phyloP scores from a whole-genome alignment of 2,113 vertebrate genomes.

The Motacilla alba region DNA sequence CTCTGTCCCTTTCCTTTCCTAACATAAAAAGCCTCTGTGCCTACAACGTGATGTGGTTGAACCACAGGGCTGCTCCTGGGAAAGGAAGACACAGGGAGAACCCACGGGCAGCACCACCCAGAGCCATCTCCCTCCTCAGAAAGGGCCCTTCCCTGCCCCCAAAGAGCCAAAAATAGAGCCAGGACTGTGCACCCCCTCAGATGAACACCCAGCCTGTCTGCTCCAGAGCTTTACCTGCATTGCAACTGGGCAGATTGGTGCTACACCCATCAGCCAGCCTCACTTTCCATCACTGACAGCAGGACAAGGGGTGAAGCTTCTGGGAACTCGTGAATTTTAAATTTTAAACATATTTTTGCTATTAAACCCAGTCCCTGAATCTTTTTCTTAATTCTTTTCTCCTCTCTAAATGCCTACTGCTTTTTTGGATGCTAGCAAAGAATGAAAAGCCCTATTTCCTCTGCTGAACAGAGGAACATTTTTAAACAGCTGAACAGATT shows the following conservation, averaged over 20 bases:
- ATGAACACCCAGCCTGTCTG: neutral
- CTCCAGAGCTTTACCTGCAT: fast-evolving
- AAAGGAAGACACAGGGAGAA: fast-evolving
- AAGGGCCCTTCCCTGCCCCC: neutral
- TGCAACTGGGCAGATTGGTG: fast-evolving
- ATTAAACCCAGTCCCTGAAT: neutral
- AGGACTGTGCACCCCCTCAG: fast-evolving
- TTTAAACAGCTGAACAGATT: neutral
- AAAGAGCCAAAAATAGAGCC: neutral
- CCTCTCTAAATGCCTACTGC: neutral
- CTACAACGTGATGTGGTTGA: neutral
- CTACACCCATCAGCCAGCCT: neutral
- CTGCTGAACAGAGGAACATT: neutral
- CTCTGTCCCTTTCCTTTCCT: neutral
- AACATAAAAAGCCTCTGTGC: slow-evolving; percentile 27
- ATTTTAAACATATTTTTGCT: neutral
- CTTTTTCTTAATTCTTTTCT: neutral
- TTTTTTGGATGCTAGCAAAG: neutral
- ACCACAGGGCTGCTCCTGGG: neutral
- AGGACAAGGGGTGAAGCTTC: neutral
- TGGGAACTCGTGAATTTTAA: neutral
- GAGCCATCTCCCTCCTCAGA: fast-evolving
- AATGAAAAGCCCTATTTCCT: neutral
- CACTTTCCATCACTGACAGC: neutral
- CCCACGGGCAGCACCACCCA: fast-evolving